A percentile compares a stretch with the other conserved stretches of the same genome.
phyloP scores from a whole-genome alignment of 2,113 vertebrate genomes.

The Phaetusa simplex region DNA sequence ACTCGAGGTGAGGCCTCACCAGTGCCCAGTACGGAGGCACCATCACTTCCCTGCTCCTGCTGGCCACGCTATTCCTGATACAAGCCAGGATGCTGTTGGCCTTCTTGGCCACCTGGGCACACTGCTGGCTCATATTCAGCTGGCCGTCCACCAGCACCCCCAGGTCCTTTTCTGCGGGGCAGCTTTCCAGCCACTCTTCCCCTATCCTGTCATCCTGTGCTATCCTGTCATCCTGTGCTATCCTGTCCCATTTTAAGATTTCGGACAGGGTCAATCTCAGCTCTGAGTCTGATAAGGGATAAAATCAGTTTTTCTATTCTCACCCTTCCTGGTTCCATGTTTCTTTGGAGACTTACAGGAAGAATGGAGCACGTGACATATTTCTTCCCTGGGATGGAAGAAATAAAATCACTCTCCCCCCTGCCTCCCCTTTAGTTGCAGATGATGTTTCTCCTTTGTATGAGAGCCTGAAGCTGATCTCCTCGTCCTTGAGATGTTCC shows the following conservation, averaged over 20 bases:
- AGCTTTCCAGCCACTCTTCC: too few species aligned
- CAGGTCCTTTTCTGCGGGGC: too few species aligned
- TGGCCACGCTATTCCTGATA: too few species aligned
- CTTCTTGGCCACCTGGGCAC: too few species aligned
- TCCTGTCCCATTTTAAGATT: background rate
- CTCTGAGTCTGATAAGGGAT: background rate
- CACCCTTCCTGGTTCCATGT: background rate
- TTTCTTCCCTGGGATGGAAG: background rate
- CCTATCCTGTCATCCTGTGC: too few species aligned
- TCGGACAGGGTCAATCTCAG: background rate
- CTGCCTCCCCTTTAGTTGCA: background rate
- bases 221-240: too few species aligned
- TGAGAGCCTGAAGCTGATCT: background rate
- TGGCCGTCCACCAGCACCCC: too few species aligned
- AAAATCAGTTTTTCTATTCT: background rate
- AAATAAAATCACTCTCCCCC: background rate
- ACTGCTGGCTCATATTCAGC: too few species aligned
- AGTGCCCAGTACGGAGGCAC: too few species aligned
- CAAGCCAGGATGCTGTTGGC: too few species aligned
- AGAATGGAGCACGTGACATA: background rate
- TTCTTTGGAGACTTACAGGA: background rate
- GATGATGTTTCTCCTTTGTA: background rate
- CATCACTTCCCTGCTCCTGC: too few species aligned
- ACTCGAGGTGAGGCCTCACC: too few species aligned
- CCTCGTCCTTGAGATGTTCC: background rate